Evolutionary conservation across 2,888 invertebrate genomes (phyloP).

Genomic region (Chrysomela aeneicollis): DNA sequence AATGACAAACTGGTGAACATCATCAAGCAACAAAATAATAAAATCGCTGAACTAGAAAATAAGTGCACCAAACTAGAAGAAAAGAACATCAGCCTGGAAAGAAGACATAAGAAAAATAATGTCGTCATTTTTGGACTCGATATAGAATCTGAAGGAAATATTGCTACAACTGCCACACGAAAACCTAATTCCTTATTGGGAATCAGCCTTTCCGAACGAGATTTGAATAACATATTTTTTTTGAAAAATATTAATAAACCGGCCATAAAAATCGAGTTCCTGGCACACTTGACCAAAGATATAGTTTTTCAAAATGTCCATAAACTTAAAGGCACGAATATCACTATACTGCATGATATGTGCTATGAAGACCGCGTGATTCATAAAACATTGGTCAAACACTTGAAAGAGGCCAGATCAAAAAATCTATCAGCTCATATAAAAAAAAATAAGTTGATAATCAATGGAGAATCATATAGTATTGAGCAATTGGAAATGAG

Average conservation of each 20-base stretch:
- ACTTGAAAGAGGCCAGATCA: no score
- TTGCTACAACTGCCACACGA: background rate
- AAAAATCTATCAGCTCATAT: constrained; percentile 7
- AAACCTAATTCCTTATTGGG: background rate
- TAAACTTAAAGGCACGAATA: background rate
- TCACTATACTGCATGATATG: background rate
- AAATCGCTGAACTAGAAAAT: background rate
- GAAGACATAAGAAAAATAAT: background rate
- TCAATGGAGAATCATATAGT: background rate
- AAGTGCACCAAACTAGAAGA: constrained; percentile 1
- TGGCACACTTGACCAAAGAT: background rate
- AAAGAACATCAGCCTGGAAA: background rate
- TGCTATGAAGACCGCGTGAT: background rate
- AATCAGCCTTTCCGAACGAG: constrained; percentile 5
- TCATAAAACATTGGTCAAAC: background rate
- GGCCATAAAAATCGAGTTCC: background rate
- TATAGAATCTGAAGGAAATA: background rate
- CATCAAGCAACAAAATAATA: constrained; percentile 1
- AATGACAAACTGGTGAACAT: constrained; percentile 3
- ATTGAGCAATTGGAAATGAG: background rate
- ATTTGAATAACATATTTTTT: background rate
- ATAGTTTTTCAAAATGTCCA: background rate
- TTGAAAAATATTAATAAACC: no score
- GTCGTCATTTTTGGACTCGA: constrained; percentile 4
- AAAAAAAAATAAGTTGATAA: background rate